These are phyloP conservation scores for Xenopus tropicalis DNA, from an alignment of 2,113 vertebrate species.

Conservation along the genomic window UCB_Xtro_10.0 CM004447.2:16056001-16056500, in stretches of 20 bases:
- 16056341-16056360: too few species aligned
- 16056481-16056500: too few species aligned
- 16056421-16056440: too few species aligned
- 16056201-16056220: slow-evolving; percentile 48
- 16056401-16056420: too few species aligned
- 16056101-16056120: slow-evolving; percentile 52
- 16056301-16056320: too few species aligned
- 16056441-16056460: too few species aligned
- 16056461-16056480: too few species aligned
- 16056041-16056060: slow-evolving; percentile 50
- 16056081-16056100: slow-evolving; percentile 46
- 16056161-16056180: slow-evolving; percentile 44
- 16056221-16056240: slow-evolving; percentile 46
- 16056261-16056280: not conserved
- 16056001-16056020: slow-evolving; percentile 16
- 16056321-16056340: too few species aligned
- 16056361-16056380: too few species aligned
- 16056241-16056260: not conserved
- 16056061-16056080: slow-evolving; percentile 50
- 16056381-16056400: too few species aligned
- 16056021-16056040: slow-evolving; percentile 47
- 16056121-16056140: slow-evolving; percentile 49
- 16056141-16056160: slow-evolving; percentile 49
- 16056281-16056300: too few species aligned
- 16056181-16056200: slow-evolving; percentile 48